Evolutionary conservation across 2,797 vertebrate species (phyloP).

Genomic region (Sternarchorhynchus goeldii): DNA sequence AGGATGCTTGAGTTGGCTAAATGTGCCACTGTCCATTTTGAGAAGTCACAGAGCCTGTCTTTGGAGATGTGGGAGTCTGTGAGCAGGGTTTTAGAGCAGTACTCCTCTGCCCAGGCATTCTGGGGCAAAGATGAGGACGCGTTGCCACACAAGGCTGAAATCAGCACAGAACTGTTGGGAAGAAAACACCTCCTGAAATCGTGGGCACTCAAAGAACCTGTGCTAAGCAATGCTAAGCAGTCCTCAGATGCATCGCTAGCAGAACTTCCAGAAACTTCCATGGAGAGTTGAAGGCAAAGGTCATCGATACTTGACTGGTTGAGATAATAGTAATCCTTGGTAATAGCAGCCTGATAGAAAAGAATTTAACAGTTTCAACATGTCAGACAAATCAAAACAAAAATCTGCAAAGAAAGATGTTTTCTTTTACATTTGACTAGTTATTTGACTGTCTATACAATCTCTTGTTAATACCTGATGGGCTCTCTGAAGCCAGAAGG

Average conservation of each 20-base stretch:
- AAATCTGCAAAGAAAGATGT: background rate
- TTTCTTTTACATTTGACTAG: background rate
- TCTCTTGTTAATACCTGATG: constrained; percentile 69
- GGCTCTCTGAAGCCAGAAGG: constrained; percentile 79
- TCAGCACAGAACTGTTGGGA: constrained; percentile 77
- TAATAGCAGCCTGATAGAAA: constrained; percentile 67
- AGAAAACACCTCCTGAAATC: constrained; percentile 84
- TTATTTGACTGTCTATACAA: background rate
- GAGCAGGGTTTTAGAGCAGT: constrained; percentile 68
- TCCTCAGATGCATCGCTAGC: constrained; percentile 60
- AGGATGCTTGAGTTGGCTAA: constrained; percentile 73
- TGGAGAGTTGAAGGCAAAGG: constrained; percentile 78
- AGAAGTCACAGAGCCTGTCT: constrained; percentile 72
- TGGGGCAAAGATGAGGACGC: constrained; percentile 61
- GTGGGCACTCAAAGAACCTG: constrained; percentile 74
- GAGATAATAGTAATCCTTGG: constrained; percentile 71
- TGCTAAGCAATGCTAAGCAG: constrained; percentile 74
- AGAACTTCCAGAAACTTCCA: constrained; percentile 35
- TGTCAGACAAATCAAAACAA: background rate
- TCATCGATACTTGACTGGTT: constrained; percentile 77
- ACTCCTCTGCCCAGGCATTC: constrained; percentile 74
- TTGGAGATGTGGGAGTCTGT: constrained; percentile 59
- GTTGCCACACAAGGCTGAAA: constrained; percentile 73
- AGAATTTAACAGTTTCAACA: constrained; percentile 8
- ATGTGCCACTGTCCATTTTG: constrained; percentile 67